Evolutionary conservation across 2,797 vertebrate genomes (phyloP), one percentile per base, ranked within the genome.

Genomic region (Acipenser transmontanus): DNA sequence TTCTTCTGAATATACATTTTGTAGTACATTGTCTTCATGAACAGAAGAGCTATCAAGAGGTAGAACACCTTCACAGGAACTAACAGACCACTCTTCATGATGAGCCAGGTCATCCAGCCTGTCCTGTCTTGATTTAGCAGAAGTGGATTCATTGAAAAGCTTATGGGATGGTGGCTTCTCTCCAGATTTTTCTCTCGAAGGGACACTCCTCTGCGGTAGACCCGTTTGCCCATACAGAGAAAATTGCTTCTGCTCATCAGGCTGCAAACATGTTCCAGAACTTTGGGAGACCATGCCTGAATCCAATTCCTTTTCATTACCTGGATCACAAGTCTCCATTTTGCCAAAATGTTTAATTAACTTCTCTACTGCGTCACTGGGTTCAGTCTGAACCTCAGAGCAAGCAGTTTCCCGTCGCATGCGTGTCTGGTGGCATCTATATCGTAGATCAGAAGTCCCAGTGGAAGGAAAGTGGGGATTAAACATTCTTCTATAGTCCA

Each of bases 341-440:
- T 89, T 88, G 61, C 87, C 84, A 72, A 90, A 63, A 62, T 83
- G 87, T n/a, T 89, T 82, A 0, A 88, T 85, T 34, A 91, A 83
- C 67, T 89, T 86, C 66, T 75, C 79, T 5, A 91, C 82, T 52
- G 84, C 77, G 0, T 88, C 88, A 0, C 80, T 88, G 59, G 89
- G 85, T 67, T 90, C 89, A 0, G 88, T 90, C 34, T 90, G 89
- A 3, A 72, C 89, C 74, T 86, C 88, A 0, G 86, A 85, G 62
- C 81, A 84, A 1, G 82, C 75, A 10, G 13, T 88, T 57, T 90
- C 87, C 61, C 85, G 68, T 0, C 69, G 81, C 1, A 67, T 49
- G 0, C 66, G 70, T n/a, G 74, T 59, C 14, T 80, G 82, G 0
- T 71, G 68, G n/a, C 77, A 81, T 4, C 75, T 81, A 17, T 75